Conservation (phyloP, 1,140 invertebrate genomes). For the Gerris buenoi region DNA sequence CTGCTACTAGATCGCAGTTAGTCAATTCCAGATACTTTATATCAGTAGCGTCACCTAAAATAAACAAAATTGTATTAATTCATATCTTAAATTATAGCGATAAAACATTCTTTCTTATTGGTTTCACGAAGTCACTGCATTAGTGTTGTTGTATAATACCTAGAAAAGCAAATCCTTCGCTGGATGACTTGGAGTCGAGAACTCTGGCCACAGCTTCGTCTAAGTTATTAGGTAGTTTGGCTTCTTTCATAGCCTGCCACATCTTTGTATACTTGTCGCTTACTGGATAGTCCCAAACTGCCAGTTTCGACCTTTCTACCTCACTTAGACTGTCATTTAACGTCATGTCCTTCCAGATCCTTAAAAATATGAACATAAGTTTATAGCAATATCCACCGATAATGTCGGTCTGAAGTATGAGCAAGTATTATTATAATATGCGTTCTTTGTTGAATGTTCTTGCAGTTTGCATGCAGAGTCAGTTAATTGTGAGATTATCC, state of each 20-base stretch:
- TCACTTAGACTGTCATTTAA: conserved; percentile 80
- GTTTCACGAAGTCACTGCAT: no score
- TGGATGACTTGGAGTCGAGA: conserved; percentile 49
- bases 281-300: conserved; percentile 97
- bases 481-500: no score
- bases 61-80: no score
- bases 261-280: conserved; percentile 98
- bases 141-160: conserved; percentile 34
- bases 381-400: no score
- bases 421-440: no score
- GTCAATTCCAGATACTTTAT: conserved; percentile 73
- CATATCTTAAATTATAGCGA: no score
- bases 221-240: conserved; percentile 55
- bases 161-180: conserved; percentile 83
- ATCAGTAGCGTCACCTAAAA: conserved; percentile 84
- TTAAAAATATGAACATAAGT: no score
- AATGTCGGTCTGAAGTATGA: no score
- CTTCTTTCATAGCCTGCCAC: conserved; percentile 92
- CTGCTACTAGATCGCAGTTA: conserved; percentile 77
- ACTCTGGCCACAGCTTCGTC: conserved; percentile 69
- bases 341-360: conserved; percentile 96
- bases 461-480: no score
- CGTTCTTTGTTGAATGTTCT: no score
- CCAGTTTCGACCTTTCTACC: conserved; percentile 77
- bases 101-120: no score